Base-by-base conservation (phyloP, 2,113 vertebrate genomes). In the Cricetomys ansorgei region DNA sequence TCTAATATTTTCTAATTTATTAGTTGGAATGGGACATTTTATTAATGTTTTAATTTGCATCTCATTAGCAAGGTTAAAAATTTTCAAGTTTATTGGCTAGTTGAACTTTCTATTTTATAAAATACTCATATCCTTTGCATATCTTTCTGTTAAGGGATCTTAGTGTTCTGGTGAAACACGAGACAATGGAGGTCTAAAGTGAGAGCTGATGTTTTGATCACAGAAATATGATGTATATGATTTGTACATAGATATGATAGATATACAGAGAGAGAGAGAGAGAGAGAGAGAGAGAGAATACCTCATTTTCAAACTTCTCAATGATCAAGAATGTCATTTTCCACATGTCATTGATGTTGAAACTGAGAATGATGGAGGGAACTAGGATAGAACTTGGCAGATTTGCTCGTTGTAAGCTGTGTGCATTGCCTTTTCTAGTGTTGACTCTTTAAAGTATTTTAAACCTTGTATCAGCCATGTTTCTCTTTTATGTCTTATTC, bases 1-100 rank as follows among this genome's bases (percentile, higher is more conserved):
- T 85, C 69, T 57, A 94, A 8, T 83, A 73, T 70, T 79, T 80
- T 59, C 69, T 55, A 90, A 95, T 94, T 96, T 96, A 83, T 96
- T 95, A 95, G 43, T 29, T 86, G 34, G n/a, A 91, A 94, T 91
- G 43, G 94, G 72, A 34, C 31, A 72, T 96, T 96, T 96, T 96
- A 96, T 96, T 96, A 96, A 96, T 87, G 91, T 67, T 96, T 97
- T 92, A 86, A 97, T 98, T 96, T 97, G 77, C 93, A 93, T 98
- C 62, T 96, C 59, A 97, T 96, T 97, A 96, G 48, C 69, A 96
- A 91, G 50, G 31, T 81, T 95, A 95, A 96, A 65, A 65, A 48
- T 43, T 86, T 92, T 88, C 48, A 92, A 70, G 31, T 96, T 93
- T 95, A 94, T 87, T 94, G 89, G 89, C n/a, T 94, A 95, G 96